Percentiles rank a stretch among this genome's conserved stretches.
Evolutionary conservation across 2,888 invertebrate species (phyloP).

Genomic region (Harmothoe impar): DNA sequence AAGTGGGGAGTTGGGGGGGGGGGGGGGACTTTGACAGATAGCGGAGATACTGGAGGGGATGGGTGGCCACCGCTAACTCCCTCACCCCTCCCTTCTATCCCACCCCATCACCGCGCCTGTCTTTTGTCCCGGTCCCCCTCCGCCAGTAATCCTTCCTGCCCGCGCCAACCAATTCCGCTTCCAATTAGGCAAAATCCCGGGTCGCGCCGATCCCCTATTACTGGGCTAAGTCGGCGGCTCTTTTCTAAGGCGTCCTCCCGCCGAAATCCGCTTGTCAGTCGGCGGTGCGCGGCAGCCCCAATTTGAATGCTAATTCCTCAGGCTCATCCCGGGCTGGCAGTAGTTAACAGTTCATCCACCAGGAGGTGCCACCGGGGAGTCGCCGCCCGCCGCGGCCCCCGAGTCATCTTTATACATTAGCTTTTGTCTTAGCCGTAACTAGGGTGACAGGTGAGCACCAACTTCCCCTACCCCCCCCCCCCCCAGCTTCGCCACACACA

Average conservation of each 20-base stretch:
- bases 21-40: not conserved
- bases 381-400: not conserved
- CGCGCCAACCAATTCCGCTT: conserved; percentile 58
- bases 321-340: conserved; percentile 53
- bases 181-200: conserved; percentile 56
- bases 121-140: conserved; percentile 42
- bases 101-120: conserved; percentile 14
- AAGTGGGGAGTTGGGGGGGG: too few species aligned
- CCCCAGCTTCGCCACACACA: not conserved
- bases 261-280: conserved; percentile 55
- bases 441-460: conserved; percentile 36
- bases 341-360: conserved; percentile 58
- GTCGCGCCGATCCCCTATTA: conserved; percentile 52
- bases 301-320: conserved; percentile 57
- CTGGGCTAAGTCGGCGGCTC: conserved; percentile 41
- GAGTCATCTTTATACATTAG: conserved; percentile 57
- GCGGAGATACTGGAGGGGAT: too few species aligned
- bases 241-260: conserved; percentile 46
- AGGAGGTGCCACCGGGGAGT: conserved; percentile 43
- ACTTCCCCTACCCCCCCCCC: not conserved
- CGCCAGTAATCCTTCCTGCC: conserved; percentile 32
- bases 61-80: conserved; percentile 9
- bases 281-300: conserved; percentile 42
- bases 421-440: conserved; percentile 50
- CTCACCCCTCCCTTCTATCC: conserved; percentile 32